A percentile compares a stretch with the other conserved stretches of the same genome.
Evolutionary conservation across 2,888 invertebrate genomes (phyloP).

Genomic region (Mactromeris polynyma): DNA sequence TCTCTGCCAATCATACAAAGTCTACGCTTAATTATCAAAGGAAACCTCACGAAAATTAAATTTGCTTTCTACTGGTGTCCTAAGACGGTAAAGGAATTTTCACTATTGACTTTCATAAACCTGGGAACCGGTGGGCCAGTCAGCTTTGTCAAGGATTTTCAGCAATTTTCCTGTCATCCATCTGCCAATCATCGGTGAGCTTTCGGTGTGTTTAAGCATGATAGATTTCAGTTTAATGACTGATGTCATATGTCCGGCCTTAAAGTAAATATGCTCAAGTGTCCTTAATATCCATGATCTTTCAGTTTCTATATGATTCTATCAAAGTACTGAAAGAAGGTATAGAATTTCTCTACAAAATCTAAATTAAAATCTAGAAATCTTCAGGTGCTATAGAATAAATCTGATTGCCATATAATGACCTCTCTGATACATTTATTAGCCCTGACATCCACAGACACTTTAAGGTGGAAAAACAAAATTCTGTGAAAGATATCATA

Average conservation of each 20-base stretch:
- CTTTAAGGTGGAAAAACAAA: conserved; percentile 16
- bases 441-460: conserved; percentile 8
- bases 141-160: conserved; percentile 47
- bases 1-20: conserved; percentile 37
- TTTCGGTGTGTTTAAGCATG: conserved; percentile 55
- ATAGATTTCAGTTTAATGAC: conserved; percentile 69
- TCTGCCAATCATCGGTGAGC: conserved; percentile 54
- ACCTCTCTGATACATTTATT: conserved; percentile 27
- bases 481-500: background rate
- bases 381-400: conserved; percentile 30
- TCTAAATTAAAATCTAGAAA: conserved; percentile 56
- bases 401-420: conserved; percentile 28
- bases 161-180: conserved; percentile 61
- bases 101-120: conserved; percentile 41
- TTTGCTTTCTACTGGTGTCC: conserved; percentile 39
- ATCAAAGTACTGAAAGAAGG: conserved; percentile 29
- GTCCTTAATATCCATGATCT: conserved; percentile 56
- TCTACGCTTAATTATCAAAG: conserved; percentile 45
- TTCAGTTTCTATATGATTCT: conserved; percentile 32
- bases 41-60: conserved; percentile 35
- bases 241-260: conserved; percentile 59
- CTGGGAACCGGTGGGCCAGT: conserved; percentile 46
- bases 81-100: conserved; percentile 29
- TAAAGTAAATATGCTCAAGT: conserved; percentile 62
- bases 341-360: conserved; percentile 53